Base-by-base conservation (phyloP, 2,113 vertebrate genomes). In the Ictalurus furcatus region DNA sequence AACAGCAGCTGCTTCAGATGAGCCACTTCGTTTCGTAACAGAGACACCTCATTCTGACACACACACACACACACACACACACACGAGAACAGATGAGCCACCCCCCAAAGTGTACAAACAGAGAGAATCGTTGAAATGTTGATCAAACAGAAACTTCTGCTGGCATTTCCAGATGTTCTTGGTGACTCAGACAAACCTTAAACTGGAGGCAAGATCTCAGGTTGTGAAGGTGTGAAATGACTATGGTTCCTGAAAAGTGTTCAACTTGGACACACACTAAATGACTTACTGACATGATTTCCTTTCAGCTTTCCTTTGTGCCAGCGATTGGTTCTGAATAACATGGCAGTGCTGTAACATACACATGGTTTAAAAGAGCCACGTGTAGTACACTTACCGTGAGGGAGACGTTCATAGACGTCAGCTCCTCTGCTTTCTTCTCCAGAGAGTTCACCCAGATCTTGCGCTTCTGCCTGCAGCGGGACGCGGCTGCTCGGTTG, bases 1-100 rank as follows among this genome's bases (percentile, higher is more conserved):
- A 99, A 93, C 91, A 99, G 95, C 56, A 99, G 96, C 97, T 99
- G 98, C 92, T 99, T 99, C 80, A 99, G 96, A 88, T 99, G 98
- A 92, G 98, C 98, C 89, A 99, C 98, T 82, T 99, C 98, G 4
- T 98, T 99, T 92, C 98, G 95, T 94, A 99, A 95, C 90, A 99
- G 94, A 52, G 97, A 98, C 80, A 99, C 98, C 94, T 99, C 96
- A 89, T 96, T 96, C 95, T 96, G 91, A 88, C 71, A 88, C 19
- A 90, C 86, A 86, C 48, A 84, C 28, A 69, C 76, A 88, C 21
- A 54, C 78, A 85, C 37, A 84, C 8, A 48, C 84, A 71, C 56
- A 90, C 54, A 74, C 59, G 59, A 69, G 79, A 8, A 69, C 63
- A 87, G 74, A 87, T 25, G 30, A 76, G 81, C 7, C 48, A 11